Base-by-base conservation (phyloP, 2,113 vertebrate species). In the Dendrocopos noguchii region DNA sequence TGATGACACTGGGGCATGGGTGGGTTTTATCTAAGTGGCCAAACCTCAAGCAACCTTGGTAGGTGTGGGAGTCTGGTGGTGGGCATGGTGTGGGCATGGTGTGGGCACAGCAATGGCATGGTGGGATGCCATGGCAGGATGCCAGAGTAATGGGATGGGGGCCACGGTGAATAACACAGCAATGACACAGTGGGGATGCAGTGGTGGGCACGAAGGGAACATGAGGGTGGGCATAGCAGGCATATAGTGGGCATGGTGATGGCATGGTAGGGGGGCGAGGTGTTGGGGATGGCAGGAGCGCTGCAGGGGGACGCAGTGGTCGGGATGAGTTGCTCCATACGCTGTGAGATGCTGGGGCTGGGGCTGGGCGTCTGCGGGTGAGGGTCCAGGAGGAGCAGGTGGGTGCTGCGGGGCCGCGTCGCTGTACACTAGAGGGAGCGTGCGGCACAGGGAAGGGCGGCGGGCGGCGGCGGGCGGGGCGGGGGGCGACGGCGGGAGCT, bases 341-440 rank as follows among this genome's bases (percentile, higher is more conserved):
- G n/a, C n/a, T 33, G 24, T 65, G 78, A 25, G 47, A 3, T 15
- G 33, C 31, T 22, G 73, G 11, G 36, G 34, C n/a, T 12, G 10
- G 12, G 14, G 60, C 10, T 57, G 52, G 10, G 16, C 4, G n/a
- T 16, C 25, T 27, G 60, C 4, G 59, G 3, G 44, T 4, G 34
- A 7, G 33, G 17, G 68, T 27, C n/a, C 24, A 57, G 55, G 52
- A 46, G 27, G 57, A 2, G 50, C 39, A 1, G 42, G 22, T 36
- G 44, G 15, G 21, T 4, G 46, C 61, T 42, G 85, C 7, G 22
- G 39, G 57, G 21, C 57, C 10, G 22, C 13, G 6, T 21, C 21
- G 29, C 71, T 64, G 72, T 27, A 84, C 93, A 8, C 95, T 88
- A 94, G 95, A 75, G 95, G 93, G 95, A 91, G 95, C 86, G 63